A percentile compares a stretch with the other conserved stretches of the same genome.
These are phyloP conservation scores for Platerodrilus igneus DNA, from an alignment of 2,888 invertebrate genomes.

Conservation along the genomic window DNA sequence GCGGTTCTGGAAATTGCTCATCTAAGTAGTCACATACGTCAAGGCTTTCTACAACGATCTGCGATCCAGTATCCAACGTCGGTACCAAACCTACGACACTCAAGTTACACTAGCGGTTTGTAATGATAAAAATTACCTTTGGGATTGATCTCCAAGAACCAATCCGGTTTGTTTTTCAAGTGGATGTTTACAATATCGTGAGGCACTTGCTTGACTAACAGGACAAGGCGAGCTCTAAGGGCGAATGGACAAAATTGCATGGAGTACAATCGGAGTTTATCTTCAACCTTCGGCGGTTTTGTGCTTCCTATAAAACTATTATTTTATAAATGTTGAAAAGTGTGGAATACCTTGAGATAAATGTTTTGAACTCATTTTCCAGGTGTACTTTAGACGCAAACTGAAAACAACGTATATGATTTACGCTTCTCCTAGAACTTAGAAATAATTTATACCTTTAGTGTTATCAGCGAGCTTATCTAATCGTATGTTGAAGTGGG, in stretches of 20 bases:
- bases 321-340: too few relatives aligned
- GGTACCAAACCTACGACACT: slow-evolving; percentile 54
- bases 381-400: too few relatives aligned
- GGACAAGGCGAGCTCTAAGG: slow-evolving; percentile 66
- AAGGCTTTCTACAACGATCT: slow-evolving; percentile 52
- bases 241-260: slow-evolving; percentile 85
- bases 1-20: slow-evolving; percentile 51
- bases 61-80: slow-evolving; percentile 45
- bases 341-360: too few relatives aligned
- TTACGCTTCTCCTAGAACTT: too few relatives aligned
- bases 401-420: too few relatives aligned
- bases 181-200: slow-evolving; percentile 72
- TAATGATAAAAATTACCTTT: slow-evolving; percentile 46
- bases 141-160: slow-evolving; percentile 63
- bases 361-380: too few relatives aligned
- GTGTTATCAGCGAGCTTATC: too few relatives aligned
- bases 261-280: slow-evolving; percentile 68
- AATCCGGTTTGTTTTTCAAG: slow-evolving; percentile 74
- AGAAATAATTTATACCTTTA: too few relatives aligned
- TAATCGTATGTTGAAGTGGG: too few relatives aligned
- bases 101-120: too few relatives aligned
- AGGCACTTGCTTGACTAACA: slow-evolving; percentile 70
- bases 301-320: slow-evolving; percentile 62
- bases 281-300: slow-evolving; percentile 57
- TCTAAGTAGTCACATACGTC: slow-evolving; percentile 54